Evolutionary conservation across 2,797 vertebrate species (phyloP), one percentile per base, ranked within the genome.

Genomic region (Benthosema pterotum): DNA sequence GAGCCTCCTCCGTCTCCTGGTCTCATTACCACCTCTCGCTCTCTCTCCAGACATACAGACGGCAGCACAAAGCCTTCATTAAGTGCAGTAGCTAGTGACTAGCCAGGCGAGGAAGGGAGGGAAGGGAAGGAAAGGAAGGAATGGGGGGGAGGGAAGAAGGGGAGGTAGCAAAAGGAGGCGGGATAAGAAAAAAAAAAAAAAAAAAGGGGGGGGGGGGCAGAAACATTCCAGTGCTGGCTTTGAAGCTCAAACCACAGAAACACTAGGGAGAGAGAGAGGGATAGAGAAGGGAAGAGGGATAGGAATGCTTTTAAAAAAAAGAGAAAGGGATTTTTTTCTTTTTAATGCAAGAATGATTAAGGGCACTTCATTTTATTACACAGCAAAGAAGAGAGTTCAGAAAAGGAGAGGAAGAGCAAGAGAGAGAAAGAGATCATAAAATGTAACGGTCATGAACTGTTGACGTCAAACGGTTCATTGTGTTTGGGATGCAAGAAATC

Each of bases 221-320:
- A 69, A 11, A 28, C 85, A 88, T 90, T 87, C 86, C 82, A 81
- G 68, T 12, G n/a, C 75, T 63, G 71, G 67, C 86, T 91, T 91
- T 90, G 85, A 91, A 89, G 86, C 78, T 71, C 48, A 83, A 86
- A 82, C 81, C 70, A 65, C 75, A 63, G 54, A 42, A 51, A 14
- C 51, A 38, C 7, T 6, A 38, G 45, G n/a, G 45, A 46, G 45
- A 46, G 45, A 46, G 45, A 46, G 45, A 6, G 45, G 7, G 45
- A 46, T 1, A 12, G 14, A 13, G n/a, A n/a, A 46, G 16, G 75
- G 73, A 80, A 60, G 70, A 1, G 17, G 63, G 69, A 19, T 38
- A 9, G 32, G 32, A 38, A 38, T 38, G 32, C 32, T 38, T 38
- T 38, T n/a, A n/a, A n/a, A n/a, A n/a, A 38, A 38, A 38, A 9